Conservation (phyloP, 2,113 vertebrate genomes). For the Rhabdomys dilectus region DNA sequence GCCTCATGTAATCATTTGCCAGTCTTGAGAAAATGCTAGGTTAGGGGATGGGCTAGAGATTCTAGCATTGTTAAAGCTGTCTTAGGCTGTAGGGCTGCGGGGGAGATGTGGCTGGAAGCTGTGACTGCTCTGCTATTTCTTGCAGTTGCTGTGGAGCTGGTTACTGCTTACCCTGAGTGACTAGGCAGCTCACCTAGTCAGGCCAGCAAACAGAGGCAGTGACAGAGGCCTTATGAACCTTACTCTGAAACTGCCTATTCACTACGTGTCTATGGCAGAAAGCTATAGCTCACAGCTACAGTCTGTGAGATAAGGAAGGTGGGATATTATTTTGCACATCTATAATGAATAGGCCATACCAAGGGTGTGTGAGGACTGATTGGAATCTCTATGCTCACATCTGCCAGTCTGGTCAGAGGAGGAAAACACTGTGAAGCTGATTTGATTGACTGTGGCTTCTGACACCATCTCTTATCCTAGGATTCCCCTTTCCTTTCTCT, state of each 20-base stretch:
- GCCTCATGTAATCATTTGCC: slow-evolving; percentile 22
- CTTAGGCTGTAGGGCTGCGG: not conserved
- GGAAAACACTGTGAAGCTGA: slow-evolving; percentile 55
- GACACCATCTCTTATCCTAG: not conserved
- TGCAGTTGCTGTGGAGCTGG: slow-evolving; percentile 21
- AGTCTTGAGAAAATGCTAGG: slow-evolving; percentile 32
- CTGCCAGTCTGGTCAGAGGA: slow-evolving; percentile 67
- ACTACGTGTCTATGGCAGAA: slow-evolving; percentile 71
- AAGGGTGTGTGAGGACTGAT: slow-evolving; percentile 79
- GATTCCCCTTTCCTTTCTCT: not conserved
- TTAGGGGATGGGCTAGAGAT: not conserved
- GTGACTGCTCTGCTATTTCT: slow-evolving; percentile 41
- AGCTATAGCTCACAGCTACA: slow-evolving; percentile 65
- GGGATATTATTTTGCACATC: slow-evolving; percentile 78
- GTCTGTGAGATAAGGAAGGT: slow-evolving; percentile 68
- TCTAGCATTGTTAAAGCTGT: not conserved
- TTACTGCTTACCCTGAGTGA: not conserved
- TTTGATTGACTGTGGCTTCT: slow-evolving; percentile 52
- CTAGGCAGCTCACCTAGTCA: slow-evolving; percentile 34
- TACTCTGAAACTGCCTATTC: slow-evolving; percentile 61
- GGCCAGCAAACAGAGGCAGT: not conserved
- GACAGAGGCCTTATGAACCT: slow-evolving; percentile 48
- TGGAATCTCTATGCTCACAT: slow-evolving; percentile 77
- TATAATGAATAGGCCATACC: slow-evolving; percentile 70
- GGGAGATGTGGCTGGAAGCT: not conserved